A percentile compares a stretch with the other conserved stretches of the same genome.
Conservation (phyloP, 23 tunicate genomes). For the Diplosoma virens region DNA sequence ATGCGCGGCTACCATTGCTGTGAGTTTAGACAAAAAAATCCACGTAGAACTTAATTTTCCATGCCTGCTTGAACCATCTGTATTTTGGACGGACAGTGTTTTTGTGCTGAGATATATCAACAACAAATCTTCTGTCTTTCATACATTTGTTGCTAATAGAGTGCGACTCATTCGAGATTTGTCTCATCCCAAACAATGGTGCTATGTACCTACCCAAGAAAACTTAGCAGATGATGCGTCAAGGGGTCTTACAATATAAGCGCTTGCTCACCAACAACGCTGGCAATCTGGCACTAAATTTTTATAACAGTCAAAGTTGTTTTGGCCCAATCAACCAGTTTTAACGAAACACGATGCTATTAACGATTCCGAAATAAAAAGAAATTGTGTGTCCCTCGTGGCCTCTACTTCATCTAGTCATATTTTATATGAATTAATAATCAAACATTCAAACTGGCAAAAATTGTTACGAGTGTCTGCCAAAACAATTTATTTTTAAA, state of each 20-base stretch:
- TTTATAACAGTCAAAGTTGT: slow-evolving; percentile 12
- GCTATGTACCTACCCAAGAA: slow-evolving; percentile 29
- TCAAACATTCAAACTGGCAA: slow-evolving; percentile 21
- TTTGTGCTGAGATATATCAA: slow-evolving; percentile 43
- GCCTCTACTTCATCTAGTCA: slow-evolving; percentile 1
- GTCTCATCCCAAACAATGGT: slow-evolving; percentile 29
- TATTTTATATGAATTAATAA: neutral
- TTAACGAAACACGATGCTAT: neutral
- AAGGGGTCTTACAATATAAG: slow-evolving; percentile 31
- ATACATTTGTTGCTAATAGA: slow-evolving; percentile 62
- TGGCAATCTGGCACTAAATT: slow-evolving; percentile 56
- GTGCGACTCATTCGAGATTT: slow-evolving; percentile 23
- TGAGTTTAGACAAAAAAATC: neutral
- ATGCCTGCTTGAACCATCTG: neutral
- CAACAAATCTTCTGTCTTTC: slow-evolving; percentile 17
- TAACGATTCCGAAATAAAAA: slow-evolving; percentile 34
- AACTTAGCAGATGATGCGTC: slow-evolving; percentile 49
- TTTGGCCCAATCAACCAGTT: slow-evolving; percentile 48
- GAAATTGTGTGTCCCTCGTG: neutral
- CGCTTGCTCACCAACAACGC: slow-evolving; percentile 7
- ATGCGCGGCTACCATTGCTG: slow-evolving; percentile 40
- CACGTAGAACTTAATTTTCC: slow-evolving; percentile 24
- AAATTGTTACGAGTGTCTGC: slow-evolving; percentile 18
- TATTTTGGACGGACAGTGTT: slow-evolving; percentile 62
- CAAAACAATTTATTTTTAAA: neutral